Evolutionary conservation across 2,888 invertebrate species (phyloP), one percentile per base, ranked within the genome.

Genomic region (Auanema freiburgensis): DNA sequence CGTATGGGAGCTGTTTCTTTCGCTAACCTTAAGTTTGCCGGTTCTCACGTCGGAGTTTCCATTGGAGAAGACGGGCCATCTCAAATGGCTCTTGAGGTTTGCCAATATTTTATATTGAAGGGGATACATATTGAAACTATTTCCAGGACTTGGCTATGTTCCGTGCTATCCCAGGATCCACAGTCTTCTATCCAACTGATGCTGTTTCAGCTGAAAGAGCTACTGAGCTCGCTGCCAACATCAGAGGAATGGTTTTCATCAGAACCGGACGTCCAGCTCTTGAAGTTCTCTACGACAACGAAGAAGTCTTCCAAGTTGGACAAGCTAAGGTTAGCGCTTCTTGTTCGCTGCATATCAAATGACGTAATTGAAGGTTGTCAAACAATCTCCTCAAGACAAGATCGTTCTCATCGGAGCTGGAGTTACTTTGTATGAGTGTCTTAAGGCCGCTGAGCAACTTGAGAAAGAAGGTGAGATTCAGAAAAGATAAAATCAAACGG

Each of bases 1-100:
- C 91, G 98, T 70, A 98, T 99, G 97, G 98, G 93, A 21, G 98
- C 97, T 56, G 95, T 99, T 84, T 96, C 96, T 43, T 95, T 95
- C 88, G 91, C 93, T 24, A 96, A 98, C 86, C 91, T 93, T 21
- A 98, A 97, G 87, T 92, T 95, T 85, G 92, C 88, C 66, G 83
- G 82, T 21, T 97, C 97, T 0, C 98, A 98, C 87, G 94, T 93
- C 85, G 98, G 98, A 50, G 91, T 96, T 23, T 93, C 93, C 82
- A 99, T 98, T 86, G 98, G 82, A 55, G 81, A 83, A 52, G 82
- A 83, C 72, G 84, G 80, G 53, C 97, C 98, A 18, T 93, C 93
- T 62, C 98, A 99, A 87, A 98, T 99, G 98, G 98, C 93, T 4
- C 88, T 98, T n/a, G 98, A 98, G 86, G 97, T 98, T 43, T 24